phyloP scores from a whole-genome alignment of 2,113 vertebrate genomes.

The Dipodomys stephensi region DNA sequence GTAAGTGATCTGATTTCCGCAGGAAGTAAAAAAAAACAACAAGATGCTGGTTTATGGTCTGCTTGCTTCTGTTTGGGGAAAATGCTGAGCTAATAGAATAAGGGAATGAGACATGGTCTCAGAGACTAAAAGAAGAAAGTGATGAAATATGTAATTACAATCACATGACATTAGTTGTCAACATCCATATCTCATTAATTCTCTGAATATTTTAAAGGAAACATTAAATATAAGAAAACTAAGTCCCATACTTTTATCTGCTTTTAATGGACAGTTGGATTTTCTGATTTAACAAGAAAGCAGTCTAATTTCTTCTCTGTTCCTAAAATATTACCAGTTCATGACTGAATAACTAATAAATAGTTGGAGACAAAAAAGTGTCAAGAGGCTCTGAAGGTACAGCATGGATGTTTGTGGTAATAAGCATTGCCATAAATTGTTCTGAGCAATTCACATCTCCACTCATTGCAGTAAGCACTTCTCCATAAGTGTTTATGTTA shows the following conservation, averaged over 20 bases:
- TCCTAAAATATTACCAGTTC: constrained; percentile 44
- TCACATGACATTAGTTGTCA: background rate
- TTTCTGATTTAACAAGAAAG: constrained; percentile 12
- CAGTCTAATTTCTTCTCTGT: constrained; percentile 33
- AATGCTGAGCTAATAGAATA: background rate
- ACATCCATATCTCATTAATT: background rate
- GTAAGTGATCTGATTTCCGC: background rate
- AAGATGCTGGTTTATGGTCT: background rate
- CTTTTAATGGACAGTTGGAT: constrained; percentile 32
- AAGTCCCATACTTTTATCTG: background rate
- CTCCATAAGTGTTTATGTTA: background rate
- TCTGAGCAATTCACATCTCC: constrained; percentile 43
- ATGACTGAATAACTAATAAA: constrained; percentile 56
- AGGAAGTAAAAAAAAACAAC: background rate
- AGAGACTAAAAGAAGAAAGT: background rate
- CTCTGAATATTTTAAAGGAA: constrained; percentile 45
- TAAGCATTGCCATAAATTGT: constrained; percentile 46
- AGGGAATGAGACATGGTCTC: background rate
- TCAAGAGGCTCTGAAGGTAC: constrained; percentile 29
- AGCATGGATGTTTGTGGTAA: constrained; percentile 52
- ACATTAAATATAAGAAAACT: background rate
- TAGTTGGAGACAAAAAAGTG: constrained; percentile 53
- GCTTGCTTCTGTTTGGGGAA: background rate
- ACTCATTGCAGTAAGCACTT: background rate
- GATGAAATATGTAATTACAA: background rate